Conservation (phyloP, 2,888 invertebrate species). For the Himalopsyche kuldschensis region DNA sequence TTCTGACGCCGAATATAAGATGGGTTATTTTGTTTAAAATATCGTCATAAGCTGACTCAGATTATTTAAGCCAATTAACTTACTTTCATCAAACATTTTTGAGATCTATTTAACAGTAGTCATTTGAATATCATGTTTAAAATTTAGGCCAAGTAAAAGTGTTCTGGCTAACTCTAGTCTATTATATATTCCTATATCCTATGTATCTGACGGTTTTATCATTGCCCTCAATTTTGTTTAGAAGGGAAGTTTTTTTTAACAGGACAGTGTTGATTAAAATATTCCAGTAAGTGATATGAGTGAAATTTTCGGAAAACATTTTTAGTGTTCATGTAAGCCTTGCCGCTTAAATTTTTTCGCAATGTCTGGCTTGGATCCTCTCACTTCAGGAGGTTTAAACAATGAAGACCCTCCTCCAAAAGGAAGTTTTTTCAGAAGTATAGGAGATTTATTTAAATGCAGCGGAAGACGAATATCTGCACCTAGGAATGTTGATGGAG, state of each 20-base stretch:
- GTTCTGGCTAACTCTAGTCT: background rate
- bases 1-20: too few species aligned
- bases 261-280: background rate
- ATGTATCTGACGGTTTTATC: background rate
- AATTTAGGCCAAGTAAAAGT: background rate
- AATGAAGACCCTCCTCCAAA: constrained; percentile 5
- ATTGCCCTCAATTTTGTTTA: background rate
- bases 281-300: background rate
- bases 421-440: constrained; percentile 8
- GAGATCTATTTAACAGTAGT: too few species aligned
- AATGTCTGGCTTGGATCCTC: constrained; percentile 33
- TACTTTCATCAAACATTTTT: too few species aligned
- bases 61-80: too few species aligned
- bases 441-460: constrained; percentile 22
- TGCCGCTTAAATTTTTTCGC: background rate
- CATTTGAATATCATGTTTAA: too few species aligned
- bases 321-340: background rate
- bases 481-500: constrained; percentile 18
- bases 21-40: too few species aligned
- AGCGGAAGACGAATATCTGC: background rate
- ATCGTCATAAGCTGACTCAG: too few species aligned
- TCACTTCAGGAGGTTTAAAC: constrained; percentile 24
- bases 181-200: background rate
- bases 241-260: background rate
- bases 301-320: background rate